These are phyloP conservation scores for Tachina fera DNA, from an alignment of 2,888 invertebrate species.

Conservation along the genomic window DNA sequence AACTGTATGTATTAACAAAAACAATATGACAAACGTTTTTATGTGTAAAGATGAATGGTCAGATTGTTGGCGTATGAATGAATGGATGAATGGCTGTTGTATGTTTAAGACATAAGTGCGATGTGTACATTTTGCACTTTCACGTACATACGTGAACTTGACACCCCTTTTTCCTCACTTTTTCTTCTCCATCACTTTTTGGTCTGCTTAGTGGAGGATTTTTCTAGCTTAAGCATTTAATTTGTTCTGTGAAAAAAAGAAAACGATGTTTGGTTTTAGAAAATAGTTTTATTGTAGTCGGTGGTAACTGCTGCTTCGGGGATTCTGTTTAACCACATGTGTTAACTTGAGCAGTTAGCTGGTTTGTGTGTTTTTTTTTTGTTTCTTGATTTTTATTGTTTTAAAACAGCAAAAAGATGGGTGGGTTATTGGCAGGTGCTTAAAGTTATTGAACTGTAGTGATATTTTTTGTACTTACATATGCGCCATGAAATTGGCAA, in stretches of 20 bases:
- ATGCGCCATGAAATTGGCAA: not conserved
- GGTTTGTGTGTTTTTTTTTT: not conserved
- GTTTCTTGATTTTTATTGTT: slow-evolving; percentile 24
- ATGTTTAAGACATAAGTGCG: slow-evolving; percentile 67
- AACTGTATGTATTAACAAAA: slow-evolving; percentile 23
- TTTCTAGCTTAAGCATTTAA: slow-evolving; percentile 31
- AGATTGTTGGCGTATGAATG: slow-evolving; percentile 20
- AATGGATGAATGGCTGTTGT: slow-evolving; percentile 43
- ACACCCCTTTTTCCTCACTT: slow-evolving; percentile 31
- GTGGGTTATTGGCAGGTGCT: slow-evolving; percentile 26
- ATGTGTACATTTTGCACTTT: slow-evolving; percentile 71
- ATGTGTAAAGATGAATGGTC: slow-evolving; percentile 17
- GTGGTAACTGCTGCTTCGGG: slow-evolving; percentile 9
- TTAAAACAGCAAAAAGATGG: slow-evolving; percentile 3
- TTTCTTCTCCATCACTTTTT: slow-evolving; percentile 34
- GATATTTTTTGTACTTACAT: not conserved
- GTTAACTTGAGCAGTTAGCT: slow-evolving; percentile 57
- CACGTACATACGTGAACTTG: slow-evolving; percentile 71
- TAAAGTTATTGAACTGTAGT: slow-evolving; percentile 33
- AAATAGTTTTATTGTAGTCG: slow-evolving; percentile 38
- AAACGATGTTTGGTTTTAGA: slow-evolving; percentile 31
- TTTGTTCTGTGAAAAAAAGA: slow-evolving; percentile 37
- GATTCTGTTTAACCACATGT: slow-evolving; percentile 51
- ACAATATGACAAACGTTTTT: slow-evolving; percentile 45
- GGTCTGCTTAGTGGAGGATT: slow-evolving; percentile 38